These are phyloP conservation scores for Napeogenes inachia DNA, from an alignment of 2,888 invertebrate species.

Conservation along the genomic window DNA sequence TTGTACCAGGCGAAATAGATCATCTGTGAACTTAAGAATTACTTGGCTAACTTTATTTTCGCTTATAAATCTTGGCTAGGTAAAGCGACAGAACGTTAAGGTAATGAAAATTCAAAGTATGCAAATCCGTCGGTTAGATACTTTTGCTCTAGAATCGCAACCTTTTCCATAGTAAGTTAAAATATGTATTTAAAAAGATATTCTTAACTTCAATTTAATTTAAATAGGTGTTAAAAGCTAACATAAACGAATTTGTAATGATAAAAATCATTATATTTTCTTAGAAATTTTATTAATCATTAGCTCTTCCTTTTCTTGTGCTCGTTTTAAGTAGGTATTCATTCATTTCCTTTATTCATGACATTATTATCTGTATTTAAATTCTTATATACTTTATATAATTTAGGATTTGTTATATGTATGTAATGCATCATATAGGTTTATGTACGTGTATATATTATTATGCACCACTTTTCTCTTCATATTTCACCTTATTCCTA, in stretches of 20 bases:
- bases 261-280: too few species aligned
- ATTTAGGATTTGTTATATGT: too few species aligned
- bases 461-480: too few species aligned
- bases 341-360: too few species aligned
- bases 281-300: too few species aligned
- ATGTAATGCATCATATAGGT: too few species aligned
- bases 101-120: conserved; percentile 7
- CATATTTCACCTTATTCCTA: too few species aligned
- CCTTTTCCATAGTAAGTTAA: not conserved
- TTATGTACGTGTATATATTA: too few species aligned
- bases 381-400: too few species aligned
- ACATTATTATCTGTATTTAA: too few species aligned
- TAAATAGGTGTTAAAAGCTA: not conserved
- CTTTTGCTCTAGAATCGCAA: conserved; percentile 1
- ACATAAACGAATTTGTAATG: not conserved
- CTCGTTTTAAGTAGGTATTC: too few species aligned
- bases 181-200: conserved; percentile 7
- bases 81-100: conserved; percentile 7
- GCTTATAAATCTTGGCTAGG: conserved; percentile 10
- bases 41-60: conserved; percentile 26
- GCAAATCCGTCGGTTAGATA: conserved; percentile 7
- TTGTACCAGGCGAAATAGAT: conserved; percentile 30
- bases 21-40: conserved; percentile 31
- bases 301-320: too few species aligned
- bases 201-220: not conserved